Percentiles rank a stretch among this genome's conserved stretches.
Evolutionary conservation across 2,113 vertebrate genomes (phyloP).

Genomic region (Eretmochelys imbricata): DNA sequence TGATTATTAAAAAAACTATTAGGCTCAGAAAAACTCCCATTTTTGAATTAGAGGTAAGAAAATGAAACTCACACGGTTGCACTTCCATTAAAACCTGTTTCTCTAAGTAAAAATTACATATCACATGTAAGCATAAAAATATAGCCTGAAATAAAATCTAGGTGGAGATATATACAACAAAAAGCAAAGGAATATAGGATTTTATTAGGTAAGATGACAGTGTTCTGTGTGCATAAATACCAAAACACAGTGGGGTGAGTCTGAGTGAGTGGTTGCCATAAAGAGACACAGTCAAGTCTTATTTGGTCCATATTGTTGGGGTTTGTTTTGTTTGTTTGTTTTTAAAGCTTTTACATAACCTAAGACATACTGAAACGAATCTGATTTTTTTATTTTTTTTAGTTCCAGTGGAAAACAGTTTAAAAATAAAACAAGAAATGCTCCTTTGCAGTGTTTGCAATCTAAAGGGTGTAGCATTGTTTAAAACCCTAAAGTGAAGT

Average conservation of each 20-base stretch:
- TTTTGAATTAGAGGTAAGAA: background rate
- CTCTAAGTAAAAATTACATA: background rate
- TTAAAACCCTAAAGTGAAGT: background rate
- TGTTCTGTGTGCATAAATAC: background rate
- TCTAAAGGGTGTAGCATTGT: background rate
- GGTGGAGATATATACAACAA: background rate
- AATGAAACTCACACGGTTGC: background rate
- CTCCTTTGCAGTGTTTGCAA: background rate
- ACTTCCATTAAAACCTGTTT: background rate
- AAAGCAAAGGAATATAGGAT: background rate
- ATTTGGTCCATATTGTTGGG: background rate
- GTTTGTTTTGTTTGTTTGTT: no score
- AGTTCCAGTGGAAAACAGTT: background rate
- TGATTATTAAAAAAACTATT: conserved; percentile 3
- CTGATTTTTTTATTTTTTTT: background rate
- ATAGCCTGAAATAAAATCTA: background rate
- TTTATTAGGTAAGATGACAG: background rate
- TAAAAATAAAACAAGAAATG: background rate
- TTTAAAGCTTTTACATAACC: background rate
- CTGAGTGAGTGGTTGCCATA: background rate
- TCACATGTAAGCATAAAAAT: background rate
- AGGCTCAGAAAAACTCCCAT: background rate
- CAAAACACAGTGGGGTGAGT: background rate
- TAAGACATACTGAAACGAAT: background rate
- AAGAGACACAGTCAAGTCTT: background rate